Evolutionary conservation across 2,888 invertebrate species (phyloP).

Genomic region (Caenorhabditis imperialis): DNA sequence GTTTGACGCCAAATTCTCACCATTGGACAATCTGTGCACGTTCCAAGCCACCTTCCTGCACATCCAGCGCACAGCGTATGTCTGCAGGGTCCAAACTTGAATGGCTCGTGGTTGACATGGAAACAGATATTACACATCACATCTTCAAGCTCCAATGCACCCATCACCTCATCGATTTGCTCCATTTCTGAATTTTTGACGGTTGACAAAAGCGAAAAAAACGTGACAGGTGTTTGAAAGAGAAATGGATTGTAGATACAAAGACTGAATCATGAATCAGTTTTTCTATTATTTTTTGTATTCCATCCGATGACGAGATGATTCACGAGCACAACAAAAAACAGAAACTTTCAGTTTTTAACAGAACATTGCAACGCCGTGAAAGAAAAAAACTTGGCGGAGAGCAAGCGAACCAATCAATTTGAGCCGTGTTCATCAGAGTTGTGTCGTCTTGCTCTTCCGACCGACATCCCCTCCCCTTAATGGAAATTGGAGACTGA

Average conservation of each 20-base stretch:
- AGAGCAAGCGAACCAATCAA: conserved; percentile 34
- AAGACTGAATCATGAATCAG: too few relatives aligned
- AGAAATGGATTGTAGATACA: too few relatives aligned
- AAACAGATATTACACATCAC: conserved; percentile 24
- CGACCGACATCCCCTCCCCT: not conserved
- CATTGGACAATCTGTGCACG: conserved; percentile 9
- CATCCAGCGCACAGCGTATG: conserved; percentile 31
- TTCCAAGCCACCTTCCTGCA: conserved; percentile 20
- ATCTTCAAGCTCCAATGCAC: conserved; percentile 15
- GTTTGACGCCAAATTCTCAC: too few relatives aligned
- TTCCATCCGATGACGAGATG: too few relatives aligned
- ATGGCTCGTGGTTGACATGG: conserved; percentile 26
- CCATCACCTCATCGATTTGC: conserved; percentile 2
- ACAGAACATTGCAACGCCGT: too few relatives aligned
- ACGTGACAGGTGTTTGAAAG: too few relatives aligned
- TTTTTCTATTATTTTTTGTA: too few relatives aligned
- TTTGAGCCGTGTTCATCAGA: conserved; percentile 32
- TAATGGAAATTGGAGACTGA: conserved; percentile 11
- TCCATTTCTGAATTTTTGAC: conserved; percentile 8
- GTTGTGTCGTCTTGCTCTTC: conserved; percentile 2
- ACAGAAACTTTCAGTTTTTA: too few relatives aligned
- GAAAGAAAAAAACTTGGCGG: conserved; percentile 1
- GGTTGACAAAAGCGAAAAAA: too few relatives aligned
- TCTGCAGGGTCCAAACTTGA: conserved; percentile 5
- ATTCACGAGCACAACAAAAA: too few relatives aligned